Conservation (phyloP, 2,797 vertebrate genomes). For the Mastacembelus armatus region DNA sequence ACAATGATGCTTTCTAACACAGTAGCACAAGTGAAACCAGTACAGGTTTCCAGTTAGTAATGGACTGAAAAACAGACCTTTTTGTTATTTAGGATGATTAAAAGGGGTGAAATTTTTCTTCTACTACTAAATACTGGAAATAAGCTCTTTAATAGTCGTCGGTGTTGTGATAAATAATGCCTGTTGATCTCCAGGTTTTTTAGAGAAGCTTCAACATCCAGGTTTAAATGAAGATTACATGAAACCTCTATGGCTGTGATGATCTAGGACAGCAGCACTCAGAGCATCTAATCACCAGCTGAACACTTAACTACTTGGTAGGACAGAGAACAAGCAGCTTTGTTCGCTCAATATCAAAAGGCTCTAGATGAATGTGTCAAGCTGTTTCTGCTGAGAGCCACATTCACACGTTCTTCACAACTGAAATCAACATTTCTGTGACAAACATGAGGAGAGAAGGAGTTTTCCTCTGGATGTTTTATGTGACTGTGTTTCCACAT, state of each 20-base stretch:
- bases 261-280: background rate
- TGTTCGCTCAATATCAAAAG: background rate
- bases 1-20: no score
- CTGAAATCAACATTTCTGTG: background rate
- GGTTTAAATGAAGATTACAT: background rate
- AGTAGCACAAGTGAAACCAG: no score
- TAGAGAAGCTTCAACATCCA: background rate
- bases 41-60: no score
- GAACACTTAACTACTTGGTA: background rate
- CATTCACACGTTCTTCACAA: slow-evolving; percentile 10
- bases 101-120: background rate
- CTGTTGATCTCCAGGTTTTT: background rate
- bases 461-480: background rate
- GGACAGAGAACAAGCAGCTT: slow-evolving; percentile 8
- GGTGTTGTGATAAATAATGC: background rate
- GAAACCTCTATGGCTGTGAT: background rate
- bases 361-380: background rate
- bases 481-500: background rate
- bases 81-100: no score
- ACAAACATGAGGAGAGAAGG: background rate
- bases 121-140: background rate
- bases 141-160: background rate
- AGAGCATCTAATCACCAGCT: background rate
- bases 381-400: slow-evolving; percentile 6
- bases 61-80: no score